These are phyloP conservation scores for Eriosoma lanigerum DNA, from an alignment of 1,140 invertebrate genomes.

Conservation along the genomic window DNA sequence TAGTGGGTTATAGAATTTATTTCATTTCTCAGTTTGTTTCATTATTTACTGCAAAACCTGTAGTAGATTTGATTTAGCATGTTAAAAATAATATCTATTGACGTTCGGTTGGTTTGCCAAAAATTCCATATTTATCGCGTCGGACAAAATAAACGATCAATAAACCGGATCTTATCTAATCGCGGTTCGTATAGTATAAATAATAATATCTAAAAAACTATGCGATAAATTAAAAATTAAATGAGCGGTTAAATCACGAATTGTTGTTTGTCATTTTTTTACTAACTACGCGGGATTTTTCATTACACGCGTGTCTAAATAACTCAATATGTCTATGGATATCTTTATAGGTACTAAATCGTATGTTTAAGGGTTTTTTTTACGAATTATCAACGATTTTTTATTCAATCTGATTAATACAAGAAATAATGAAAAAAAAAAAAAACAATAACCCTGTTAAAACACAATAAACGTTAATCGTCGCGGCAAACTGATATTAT, in stretches of 20 bases:
- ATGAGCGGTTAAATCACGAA: neutral
- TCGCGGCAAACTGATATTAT: too few relatives aligned
- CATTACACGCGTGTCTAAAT: neutral
- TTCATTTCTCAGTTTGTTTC: too few relatives aligned
- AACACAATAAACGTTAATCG: neutral
- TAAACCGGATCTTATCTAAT: constrained; percentile 5
- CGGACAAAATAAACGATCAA: constrained; percentile 7
- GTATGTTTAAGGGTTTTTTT: neutral
- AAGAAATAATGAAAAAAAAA: neutral
- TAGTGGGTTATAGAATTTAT: too few relatives aligned
- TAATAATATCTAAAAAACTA: too few relatives aligned
- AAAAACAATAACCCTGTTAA: neutral
- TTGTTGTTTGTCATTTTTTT: neutral
- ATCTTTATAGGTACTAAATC: too few relatives aligned
- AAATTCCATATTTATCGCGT: neutral
- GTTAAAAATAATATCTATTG: too few relatives aligned
- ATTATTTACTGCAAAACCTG: too few relatives aligned
- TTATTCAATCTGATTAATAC: too few relatives aligned
- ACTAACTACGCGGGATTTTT: neutral
- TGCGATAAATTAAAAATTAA: neutral
- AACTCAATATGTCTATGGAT: too few relatives aligned
- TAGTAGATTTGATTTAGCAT: too few relatives aligned
- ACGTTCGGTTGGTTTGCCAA: neutral
- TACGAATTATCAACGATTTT: too few relatives aligned
- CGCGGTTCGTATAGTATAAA: neutral